Evolutionary conservation across 1,140 invertebrate species (phyloP).

Genomic region (Helicoverpa zea): DNA sequence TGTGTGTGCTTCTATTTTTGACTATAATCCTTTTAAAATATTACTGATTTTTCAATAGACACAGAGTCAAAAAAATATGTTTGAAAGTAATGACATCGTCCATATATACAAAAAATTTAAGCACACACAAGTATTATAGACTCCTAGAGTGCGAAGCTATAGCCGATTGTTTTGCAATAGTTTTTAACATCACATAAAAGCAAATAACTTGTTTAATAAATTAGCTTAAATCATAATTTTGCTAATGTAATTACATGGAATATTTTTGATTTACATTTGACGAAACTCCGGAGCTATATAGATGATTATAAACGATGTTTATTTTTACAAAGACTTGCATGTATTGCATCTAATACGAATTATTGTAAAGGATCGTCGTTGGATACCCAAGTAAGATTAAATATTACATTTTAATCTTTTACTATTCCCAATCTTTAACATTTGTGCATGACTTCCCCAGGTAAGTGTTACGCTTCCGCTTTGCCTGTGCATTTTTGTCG

Average conservation of each 20-base stretch:
- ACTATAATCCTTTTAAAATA: background rate
- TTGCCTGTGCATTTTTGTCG: conserved; percentile 78
- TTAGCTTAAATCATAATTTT: conserved; percentile 81
- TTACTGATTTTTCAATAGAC: background rate
- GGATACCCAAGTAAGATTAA: conserved; percentile 82
- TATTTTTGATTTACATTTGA: conserved; percentile 70
- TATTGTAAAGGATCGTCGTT: conserved; percentile 85
- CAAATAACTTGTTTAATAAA: conserved; percentile 69
- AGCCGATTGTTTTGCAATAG: conserved; percentile 83
- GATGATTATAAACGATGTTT: conserved; percentile 58
- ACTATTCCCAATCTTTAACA: conserved; percentile 67
- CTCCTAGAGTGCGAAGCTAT: conserved; percentile 81
- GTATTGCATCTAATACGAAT: conserved; percentile 63
- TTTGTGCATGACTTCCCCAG: conserved; percentile 59
- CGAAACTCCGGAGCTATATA: conserved; percentile 58
- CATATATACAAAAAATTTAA: conserved; percentile 55
- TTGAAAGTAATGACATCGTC: conserved; percentile 18
- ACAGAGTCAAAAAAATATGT: background rate
- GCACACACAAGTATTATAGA: conserved; percentile 68
- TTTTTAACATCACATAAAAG: conserved; percentile 78
- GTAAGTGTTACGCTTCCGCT: conserved; percentile 76
- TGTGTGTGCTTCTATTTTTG: conserved; percentile 65
- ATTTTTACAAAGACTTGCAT: conserved; percentile 68
- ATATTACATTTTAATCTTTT: conserved; percentile 70
- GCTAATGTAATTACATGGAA: conserved; percentile 73